Conservation (phyloP, 1,140 invertebrate species). For the Platyura marginata region DNA sequence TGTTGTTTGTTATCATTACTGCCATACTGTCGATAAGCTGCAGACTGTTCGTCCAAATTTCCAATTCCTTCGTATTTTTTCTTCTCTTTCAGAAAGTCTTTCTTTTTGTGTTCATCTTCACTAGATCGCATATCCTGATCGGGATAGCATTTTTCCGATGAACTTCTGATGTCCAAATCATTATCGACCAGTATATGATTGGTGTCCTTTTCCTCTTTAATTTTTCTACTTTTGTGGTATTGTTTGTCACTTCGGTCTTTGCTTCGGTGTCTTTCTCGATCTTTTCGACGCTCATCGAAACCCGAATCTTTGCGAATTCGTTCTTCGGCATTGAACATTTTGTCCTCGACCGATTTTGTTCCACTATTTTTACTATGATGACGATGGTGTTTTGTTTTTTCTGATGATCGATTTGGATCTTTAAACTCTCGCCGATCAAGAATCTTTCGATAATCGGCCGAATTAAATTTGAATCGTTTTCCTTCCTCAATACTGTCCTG, state of each 20-base stretch:
- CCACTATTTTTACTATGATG: not conserved
- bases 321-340: not conserved
- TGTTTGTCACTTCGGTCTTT: not conserved
- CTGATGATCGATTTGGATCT: conserved; percentile 26
- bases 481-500: conserved; percentile 52
- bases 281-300: conserved; percentile 4
- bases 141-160: not conserved
- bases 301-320: not conserved
- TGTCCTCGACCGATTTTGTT: not conserved
- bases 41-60: not conserved
- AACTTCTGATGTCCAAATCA: not conserved
- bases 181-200: not conserved
- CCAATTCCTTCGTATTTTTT: not conserved
- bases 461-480: conserved; percentile 46
- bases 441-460: conserved; percentile 27
- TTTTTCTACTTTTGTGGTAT: not conserved
- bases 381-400: not conserved
- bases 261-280: conserved; percentile 1
- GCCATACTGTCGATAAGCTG: conserved; percentile 1
- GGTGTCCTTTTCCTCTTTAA: conserved; percentile 1
- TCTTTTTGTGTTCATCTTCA: not conserved
- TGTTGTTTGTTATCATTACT: not conserved
- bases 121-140: not conserved
- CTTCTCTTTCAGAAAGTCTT: too few species aligned
- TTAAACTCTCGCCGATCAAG: conserved; percentile 51